A percentile compares a stretch with the other conserved stretches of the same genome.
These are phyloP conservation scores for Heteronetta atricapilla DNA, from an alignment of 2,113 vertebrate genomes.

Conservation along the genomic window DNA sequence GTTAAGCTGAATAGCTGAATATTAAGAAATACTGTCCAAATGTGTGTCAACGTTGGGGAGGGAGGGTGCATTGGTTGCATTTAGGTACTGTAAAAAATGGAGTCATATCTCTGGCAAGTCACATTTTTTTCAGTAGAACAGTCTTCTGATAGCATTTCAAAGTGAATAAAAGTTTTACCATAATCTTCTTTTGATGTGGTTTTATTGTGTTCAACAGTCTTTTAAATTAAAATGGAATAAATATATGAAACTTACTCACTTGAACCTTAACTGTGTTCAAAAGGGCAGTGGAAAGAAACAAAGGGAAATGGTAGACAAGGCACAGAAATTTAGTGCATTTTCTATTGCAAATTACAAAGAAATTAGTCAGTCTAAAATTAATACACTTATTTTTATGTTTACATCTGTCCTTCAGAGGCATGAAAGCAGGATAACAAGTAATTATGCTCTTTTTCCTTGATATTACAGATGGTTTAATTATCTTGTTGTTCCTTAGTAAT, in stretches of 20 bases:
- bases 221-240: neutral
- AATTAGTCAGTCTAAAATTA: neutral
- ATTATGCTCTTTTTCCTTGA: neutral
- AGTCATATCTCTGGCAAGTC: neutral
- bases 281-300: neutral
- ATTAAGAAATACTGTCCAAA: neutral
- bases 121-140: neutral
- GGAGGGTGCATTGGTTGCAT: neutral
- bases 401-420: neutral
- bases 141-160: neutral
- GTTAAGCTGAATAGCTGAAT: neutral
- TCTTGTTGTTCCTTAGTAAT: neutral
- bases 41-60: neutral
- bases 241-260: neutral
- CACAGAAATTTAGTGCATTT: neutral
- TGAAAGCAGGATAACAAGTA: neutral
- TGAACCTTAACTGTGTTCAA: neutral
- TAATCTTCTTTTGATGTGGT: neutral
- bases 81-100: neutral
- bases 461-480: neutral
- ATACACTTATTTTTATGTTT: neutral
- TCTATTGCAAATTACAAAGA: neutral
- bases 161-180: neutral
- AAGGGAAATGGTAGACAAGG: neutral
- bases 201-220: neutral